Base-by-base conservation (phyloP, 2,113 vertebrate species). In the Cryptomyrus ogoouensis region DNA sequence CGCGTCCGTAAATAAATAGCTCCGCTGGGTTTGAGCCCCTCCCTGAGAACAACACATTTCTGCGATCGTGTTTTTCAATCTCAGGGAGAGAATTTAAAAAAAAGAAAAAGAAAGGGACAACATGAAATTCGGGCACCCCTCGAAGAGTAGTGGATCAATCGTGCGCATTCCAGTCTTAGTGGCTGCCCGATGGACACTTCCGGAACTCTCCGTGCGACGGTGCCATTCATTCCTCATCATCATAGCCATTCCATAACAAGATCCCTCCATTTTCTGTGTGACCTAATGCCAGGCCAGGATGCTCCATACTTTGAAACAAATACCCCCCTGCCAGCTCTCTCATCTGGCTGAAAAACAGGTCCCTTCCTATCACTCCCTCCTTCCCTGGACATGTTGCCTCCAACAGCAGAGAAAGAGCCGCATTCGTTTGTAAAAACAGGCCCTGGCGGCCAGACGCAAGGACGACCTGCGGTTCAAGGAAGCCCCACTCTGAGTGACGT, bases 201-300 rank as follows among this genome's bases (percentile, higher is more conserved):
- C 3, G n/a, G n/a, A 66, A 42, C 24, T 44, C 39, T 52, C 50
- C 10, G 39, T 56, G 74, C 21, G 46, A 77, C 35, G 27, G 66
- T 19, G 49, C 47, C 47, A 42, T 87, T 89, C 89, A 91, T 90
- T 91, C 92, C 92, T 94, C 91, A 88, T 5, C 88, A 53, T 92
- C 90, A 90, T 83, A 91, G 91, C 17, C 91, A 83, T 87, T 49
- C 89, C 87, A 90, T 83, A 87, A 92, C 90, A 91, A 87, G n/a
- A 56, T 7, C 47, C 88, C 74, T 39, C 74, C 15, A 6, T 5
- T 58, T 88, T 88, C 13, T 46, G 6, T 42, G 44, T 31, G 46
- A 31, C 83, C 47, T 13, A 12, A 49, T 17, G 44, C 42, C 21
- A 46, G 3, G 83, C 24, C 24, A 27, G 83, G 47, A 85, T 85